Percentiles rank a stretch among this genome's conserved stretches.
Evolutionary conservation across 1,140 invertebrate species (phyloP).

Genomic region (Diorhabda carinulata): DNA sequence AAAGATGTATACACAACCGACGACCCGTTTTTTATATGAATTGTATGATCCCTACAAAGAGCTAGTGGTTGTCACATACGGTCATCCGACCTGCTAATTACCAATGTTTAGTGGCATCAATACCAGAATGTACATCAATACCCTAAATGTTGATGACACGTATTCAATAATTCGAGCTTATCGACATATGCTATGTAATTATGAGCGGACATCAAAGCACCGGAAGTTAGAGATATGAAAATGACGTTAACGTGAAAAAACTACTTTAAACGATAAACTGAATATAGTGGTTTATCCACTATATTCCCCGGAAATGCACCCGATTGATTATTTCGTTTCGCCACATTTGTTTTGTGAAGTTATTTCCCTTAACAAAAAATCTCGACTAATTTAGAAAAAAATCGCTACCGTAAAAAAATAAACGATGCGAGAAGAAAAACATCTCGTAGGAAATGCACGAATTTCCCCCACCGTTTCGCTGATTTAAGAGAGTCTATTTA

Average conservation of each 20-base stretch:
- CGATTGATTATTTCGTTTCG: too few species aligned
- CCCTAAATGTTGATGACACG: neutral
- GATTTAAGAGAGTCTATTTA: constrained; percentile 2
- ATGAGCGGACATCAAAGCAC: neutral
- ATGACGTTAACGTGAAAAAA: neutral
- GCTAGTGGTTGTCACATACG: neutral
- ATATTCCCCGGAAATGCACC: too few species aligned
- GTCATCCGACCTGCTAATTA: neutral
- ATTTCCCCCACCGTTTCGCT: neutral
- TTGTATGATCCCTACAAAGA: neutral
- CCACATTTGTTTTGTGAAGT: too few species aligned
- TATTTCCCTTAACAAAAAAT: neutral
- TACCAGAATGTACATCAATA: constrained; percentile 1
- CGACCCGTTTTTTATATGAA: neutral
- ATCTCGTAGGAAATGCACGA: neutral
- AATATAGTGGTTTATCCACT: too few species aligned
- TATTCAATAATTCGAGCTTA: neutral
- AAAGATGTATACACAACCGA: neutral
- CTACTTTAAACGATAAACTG: too few species aligned
- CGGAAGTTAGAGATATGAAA: neutral
- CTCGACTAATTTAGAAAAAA: constrained; percentile 7
- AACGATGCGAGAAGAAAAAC: neutral
- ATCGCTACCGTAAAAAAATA: neutral
- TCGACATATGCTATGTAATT: neutral
- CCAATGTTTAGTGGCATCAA: neutral